A percentile compares a stretch with the other conserved stretches of the same genome.
Conservation (phyloP, 2,888 invertebrate genomes). For the Trachelus tabidus region DNA sequence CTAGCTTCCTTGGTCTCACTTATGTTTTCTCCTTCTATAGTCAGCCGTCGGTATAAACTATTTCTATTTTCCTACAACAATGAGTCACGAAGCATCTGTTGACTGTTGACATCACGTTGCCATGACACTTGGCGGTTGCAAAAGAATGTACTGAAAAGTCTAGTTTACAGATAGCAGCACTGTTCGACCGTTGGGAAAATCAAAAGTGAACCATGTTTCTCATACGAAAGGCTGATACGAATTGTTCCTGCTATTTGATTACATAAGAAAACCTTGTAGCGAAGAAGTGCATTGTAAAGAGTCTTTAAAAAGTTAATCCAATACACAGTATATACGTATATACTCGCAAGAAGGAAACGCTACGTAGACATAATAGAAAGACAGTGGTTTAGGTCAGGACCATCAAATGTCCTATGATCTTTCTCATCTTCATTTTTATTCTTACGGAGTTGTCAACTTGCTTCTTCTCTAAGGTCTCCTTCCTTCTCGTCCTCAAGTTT, state of each 20-base stretch:
- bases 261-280: not conserved
- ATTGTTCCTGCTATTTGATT: not conserved
- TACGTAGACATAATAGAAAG: not conserved
- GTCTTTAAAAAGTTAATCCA: not conserved
- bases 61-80: not conserved
- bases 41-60: not conserved
- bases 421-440: not conserved
- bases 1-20: not conserved
- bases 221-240: not conserved
- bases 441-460: not conserved
- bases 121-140: not conserved
- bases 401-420: not conserved
- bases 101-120: not conserved
- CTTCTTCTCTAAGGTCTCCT: slow-evolving; percentile 4
- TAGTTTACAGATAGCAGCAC: not conserved
- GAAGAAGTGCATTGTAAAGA: not conserved
- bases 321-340: not conserved
- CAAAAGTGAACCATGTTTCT: not conserved
- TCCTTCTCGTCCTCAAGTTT: slow-evolving; percentile 1
- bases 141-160: not conserved
- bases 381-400: not conserved
- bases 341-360: not conserved
- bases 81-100: not conserved
- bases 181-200: not conserved
- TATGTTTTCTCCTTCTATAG: not conserved